These are phyloP conservation scores for Exaiptasia diaphana DNA, from an alignment of 64 coral and sea anemone genomes.

Conservation along the genomic window DNA sequence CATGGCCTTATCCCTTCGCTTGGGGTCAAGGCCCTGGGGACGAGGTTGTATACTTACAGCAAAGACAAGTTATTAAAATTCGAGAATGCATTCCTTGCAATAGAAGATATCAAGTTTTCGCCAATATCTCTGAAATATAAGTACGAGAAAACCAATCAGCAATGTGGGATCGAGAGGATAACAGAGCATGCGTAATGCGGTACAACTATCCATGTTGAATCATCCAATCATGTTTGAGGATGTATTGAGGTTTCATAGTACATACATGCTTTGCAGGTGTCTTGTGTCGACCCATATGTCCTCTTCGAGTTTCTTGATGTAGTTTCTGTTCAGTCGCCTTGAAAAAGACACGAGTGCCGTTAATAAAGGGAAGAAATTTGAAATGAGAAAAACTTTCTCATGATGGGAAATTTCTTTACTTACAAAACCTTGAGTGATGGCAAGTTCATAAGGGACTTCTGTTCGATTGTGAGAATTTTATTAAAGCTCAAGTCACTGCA, in stretches of 20 bases:
- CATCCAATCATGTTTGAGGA: no score
- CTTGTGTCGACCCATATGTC: neutral
- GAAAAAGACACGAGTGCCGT: neutral
- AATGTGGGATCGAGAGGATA: neutral
- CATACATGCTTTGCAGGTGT: neutral
- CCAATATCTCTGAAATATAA: slow-evolving; percentile 7
- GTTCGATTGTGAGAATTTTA: neutral
- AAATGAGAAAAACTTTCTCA: neutral
- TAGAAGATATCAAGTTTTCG: neutral
- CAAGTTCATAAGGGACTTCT: neutral
- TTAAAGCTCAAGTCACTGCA: neutral
- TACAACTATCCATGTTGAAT: no score
- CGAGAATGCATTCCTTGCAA: neutral
- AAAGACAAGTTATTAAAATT: neutral
- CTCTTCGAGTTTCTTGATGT: neutral
- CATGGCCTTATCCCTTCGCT: no score
- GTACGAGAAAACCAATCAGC: neutral
- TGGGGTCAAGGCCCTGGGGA: no score
- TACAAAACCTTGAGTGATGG: neutral
- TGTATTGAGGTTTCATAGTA: no score
- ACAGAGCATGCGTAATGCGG: no score
- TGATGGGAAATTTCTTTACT: neutral
- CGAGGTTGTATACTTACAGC: slow-evolving; percentile 24
- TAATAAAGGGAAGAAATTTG: neutral
- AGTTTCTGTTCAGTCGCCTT: neutral